These are phyloP conservation scores for Trinectes maculatus DNA, from an alignment of 2,113 vertebrate species.

Conservation along the genomic window DNA sequence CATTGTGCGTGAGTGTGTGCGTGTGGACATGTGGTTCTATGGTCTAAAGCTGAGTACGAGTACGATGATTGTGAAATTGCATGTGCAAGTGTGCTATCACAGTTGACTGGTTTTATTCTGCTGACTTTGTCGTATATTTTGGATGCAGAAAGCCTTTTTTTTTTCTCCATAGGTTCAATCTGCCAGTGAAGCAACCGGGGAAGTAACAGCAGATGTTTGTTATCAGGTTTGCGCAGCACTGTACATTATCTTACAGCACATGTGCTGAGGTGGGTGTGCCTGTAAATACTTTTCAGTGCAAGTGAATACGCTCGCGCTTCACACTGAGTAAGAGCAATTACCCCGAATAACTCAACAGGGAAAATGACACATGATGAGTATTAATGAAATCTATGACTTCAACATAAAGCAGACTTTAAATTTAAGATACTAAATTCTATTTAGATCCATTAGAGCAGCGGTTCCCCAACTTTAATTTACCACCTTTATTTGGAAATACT, in stretches of 20 bases:
- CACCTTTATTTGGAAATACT: too few species aligned
- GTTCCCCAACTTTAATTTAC: too few species aligned
- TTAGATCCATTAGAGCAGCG: too few species aligned
- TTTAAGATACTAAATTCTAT: neutral
- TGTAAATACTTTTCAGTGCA: neutral
- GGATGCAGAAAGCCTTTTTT: neutral
- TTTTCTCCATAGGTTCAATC: constrained; percentile 15
- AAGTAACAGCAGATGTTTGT: neutral
- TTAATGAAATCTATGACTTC: constrained; percentile 1
- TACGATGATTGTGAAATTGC: constrained; percentile 1
- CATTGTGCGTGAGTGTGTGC: constrained; percentile 7
- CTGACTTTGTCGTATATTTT: constrained; percentile 38
- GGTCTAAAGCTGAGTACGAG: neutral
- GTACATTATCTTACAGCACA: constrained; percentile 12
- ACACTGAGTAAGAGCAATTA: neutral
- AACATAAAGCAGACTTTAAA: neutral
- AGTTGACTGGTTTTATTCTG: constrained; percentile 35
- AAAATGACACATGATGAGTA: neutral
- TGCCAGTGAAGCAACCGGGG: constrained; percentile 5
- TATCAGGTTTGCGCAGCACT: constrained; percentile 12
- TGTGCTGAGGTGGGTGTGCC: neutral
- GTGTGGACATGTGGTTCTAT: constrained; percentile 10
- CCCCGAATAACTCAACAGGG: constrained; percentile 1
- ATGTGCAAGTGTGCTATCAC: constrained; percentile 11
- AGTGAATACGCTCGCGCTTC: neutral